Evolutionary conservation across 2,888 invertebrate genomes (phyloP).

Genomic region (Heterodera filipjevi): DNA sequence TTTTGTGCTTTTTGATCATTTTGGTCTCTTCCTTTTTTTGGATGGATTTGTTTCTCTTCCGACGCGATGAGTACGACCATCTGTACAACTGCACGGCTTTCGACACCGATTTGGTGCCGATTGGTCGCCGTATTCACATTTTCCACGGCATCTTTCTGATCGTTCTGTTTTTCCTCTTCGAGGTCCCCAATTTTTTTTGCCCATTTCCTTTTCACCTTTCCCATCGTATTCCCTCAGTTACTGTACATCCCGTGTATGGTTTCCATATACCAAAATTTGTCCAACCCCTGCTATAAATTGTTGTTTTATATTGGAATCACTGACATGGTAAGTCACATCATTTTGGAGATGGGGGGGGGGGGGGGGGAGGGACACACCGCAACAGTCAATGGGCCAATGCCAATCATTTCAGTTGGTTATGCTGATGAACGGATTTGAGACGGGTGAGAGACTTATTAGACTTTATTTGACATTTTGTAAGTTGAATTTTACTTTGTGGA

Average conservation of each 20-base stretch:
- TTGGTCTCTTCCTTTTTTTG: conserved; percentile 5
- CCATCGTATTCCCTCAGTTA: not conserved
- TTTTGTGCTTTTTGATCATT: too few relatives aligned
- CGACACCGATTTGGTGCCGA: not conserved
- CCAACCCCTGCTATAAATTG: conserved; percentile 27
- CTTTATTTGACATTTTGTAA: too few relatives aligned
- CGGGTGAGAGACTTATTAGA: conserved; percentile 11
- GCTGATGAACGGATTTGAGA: conserved; percentile 27
- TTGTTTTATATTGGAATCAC: conserved; percentile 18
- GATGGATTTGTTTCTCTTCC: conserved; percentile 22
- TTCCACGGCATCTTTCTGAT: conserved; percentile 16
- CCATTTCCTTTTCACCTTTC: conserved; percentile 2
- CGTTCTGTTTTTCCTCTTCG: conserved; percentile 19
- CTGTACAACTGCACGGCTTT: conserved; percentile 23
- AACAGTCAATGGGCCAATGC: not conserved
- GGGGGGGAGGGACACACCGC: too few relatives aligned
- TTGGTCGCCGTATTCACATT: conserved; percentile 5
- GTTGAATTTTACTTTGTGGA: too few relatives aligned
- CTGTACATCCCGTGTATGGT: conserved; percentile 15
- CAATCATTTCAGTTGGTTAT: conserved; percentile 14
- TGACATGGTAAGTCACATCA: conserved; percentile 11
- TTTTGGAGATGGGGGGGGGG: too few relatives aligned
- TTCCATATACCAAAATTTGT: conserved; percentile 18
- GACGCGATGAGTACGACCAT: conserved; percentile 2
- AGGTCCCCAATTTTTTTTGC: not conserved